Evolutionary conservation across 2,797 vertebrate species (phyloP).

Genomic region (Anabas testudineus): DNA sequence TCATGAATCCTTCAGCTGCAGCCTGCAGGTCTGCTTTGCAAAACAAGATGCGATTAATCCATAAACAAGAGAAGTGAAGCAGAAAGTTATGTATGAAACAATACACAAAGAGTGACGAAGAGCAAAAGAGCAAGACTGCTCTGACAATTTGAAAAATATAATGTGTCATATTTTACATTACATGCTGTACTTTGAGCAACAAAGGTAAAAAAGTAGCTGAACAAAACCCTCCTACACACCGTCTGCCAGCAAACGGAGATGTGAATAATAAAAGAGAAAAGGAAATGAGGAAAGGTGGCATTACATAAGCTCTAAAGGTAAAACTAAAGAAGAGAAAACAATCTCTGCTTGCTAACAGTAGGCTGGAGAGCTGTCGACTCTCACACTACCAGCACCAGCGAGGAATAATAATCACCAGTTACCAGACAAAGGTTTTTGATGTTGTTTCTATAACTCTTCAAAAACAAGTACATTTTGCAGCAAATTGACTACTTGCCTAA

Average conservation of each 20-base stretch:
- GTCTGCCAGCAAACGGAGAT: conserved; percentile 40
- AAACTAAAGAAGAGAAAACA: conserved; percentile 22
- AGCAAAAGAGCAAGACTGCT: neutral
- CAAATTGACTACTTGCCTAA: conserved; percentile 25
- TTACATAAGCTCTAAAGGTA: conserved; percentile 43
- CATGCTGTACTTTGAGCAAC: conserved; percentile 3
- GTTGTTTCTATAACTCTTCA: neutral
- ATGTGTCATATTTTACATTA: conserved; percentile 12
- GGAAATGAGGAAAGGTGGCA: conserved; percentile 8
- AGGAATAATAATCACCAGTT: conserved; percentile 50
- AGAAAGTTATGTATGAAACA: conserved; percentile 7
- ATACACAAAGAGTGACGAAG: neutral
- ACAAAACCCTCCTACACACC: conserved; percentile 58
- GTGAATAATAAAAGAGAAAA: conserved; percentile 38
- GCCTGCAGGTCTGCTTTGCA: conserved; percentile 8
- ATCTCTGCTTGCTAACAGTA: conserved; percentile 22
- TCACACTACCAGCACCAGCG: conserved; percentile 20
- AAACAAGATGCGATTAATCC: conserved; percentile 31
- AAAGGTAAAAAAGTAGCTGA: conserved; percentile 16
- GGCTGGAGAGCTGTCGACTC: conserved; percentile 36
- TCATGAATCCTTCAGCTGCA: conserved; percentile 27
- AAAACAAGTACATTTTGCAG: conserved; percentile 1
- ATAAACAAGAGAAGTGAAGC: conserved; percentile 25
- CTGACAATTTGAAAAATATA: neutral
- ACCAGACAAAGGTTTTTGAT: conserved; percentile 3